Conservation (phyloP, 2,113 vertebrate genomes). For the Carassius auratus region DNA sequence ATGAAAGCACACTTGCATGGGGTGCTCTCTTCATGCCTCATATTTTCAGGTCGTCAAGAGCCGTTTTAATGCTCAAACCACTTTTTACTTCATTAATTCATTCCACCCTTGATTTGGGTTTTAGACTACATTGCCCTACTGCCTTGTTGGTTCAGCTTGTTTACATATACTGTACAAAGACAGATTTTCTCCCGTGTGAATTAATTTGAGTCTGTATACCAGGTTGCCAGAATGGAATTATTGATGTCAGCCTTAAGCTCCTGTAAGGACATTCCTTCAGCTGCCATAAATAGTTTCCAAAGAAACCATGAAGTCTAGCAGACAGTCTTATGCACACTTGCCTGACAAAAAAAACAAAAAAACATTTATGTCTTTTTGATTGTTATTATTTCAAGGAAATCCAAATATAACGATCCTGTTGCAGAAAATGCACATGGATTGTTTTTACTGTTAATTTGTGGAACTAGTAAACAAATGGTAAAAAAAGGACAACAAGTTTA, state of each 20-base stretch:
- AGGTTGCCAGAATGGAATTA: background rate
- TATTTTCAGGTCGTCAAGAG: background rate
- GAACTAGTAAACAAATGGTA: too few relatives aligned
- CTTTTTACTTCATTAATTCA: background rate
- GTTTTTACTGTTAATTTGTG: too few relatives aligned
- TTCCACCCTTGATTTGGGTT: background rate
- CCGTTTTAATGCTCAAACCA: background rate
- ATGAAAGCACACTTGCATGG: constrained; percentile 28
- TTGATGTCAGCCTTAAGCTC: background rate
- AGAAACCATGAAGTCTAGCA: constrained; percentile 5
- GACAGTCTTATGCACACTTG: background rate
- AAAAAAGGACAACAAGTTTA: too few relatives aligned
- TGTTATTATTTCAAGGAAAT: background rate
- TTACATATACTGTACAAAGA: constrained; percentile 2
- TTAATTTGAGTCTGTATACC: background rate
- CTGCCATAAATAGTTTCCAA: constrained; percentile 31
- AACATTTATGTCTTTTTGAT: too few relatives aligned
- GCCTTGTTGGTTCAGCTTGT: background rate
- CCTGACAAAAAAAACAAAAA: too few relatives aligned
- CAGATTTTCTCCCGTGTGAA: background rate
- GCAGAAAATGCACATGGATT: too few relatives aligned
- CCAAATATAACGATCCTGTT: too few relatives aligned
- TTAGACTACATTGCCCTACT: background rate
- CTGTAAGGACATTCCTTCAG: background rate
- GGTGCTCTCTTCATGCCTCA: background rate